A percentile compares a stretch with the other conserved stretches of the same genome.
phyloP scores from a whole-genome alignment of 2,888 invertebrate species.

The Drosophila longiperda region DNA sequence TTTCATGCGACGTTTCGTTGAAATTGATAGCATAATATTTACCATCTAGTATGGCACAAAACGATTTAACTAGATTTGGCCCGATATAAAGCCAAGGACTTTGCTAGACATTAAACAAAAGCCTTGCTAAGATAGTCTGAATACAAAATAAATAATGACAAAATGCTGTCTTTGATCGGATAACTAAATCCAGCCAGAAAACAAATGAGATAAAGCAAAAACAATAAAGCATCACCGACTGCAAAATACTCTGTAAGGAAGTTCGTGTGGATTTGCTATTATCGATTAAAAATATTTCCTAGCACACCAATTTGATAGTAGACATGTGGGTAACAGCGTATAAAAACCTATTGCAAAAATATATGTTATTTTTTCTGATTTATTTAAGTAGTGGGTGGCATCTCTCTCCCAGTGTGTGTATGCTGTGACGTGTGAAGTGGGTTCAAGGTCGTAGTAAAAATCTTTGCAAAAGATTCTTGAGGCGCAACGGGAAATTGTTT shows the following conservation, averaged over 20 bases:
- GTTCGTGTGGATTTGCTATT: background rate
- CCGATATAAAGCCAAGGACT: background rate
- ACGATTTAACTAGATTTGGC: background rate
- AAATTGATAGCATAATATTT: background rate
- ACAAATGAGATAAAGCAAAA: background rate
- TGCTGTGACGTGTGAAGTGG: constrained; percentile 3
- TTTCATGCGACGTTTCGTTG: background rate
- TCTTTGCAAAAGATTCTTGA: constrained; percentile 47
- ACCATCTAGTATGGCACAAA: background rate
- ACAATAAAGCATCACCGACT: background rate
- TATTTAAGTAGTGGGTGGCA: background rate
- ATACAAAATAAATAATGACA: constrained; percentile 7
- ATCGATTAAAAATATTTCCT: background rate
- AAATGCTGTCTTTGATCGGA: constrained; percentile 10
- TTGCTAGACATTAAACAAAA: background rate
- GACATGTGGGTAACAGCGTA: background rate
- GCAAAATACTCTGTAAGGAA: background rate
- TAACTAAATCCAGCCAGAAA: background rate
- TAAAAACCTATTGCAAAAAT: background rate
- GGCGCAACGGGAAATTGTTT: constrained; percentile 55
- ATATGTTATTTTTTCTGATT: constrained; percentile 4
- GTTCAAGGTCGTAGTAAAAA: constrained; percentile 44
- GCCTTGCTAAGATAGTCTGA: background rate
- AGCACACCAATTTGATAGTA: background rate
- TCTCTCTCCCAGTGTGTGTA: background rate